Percentiles rank a stretch among this genome's conserved stretches.
These are phyloP conservation scores for Tetragonula clypearis DNA, from an alignment of 1,140 invertebrate species.

Conservation along the genomic window DNA sequence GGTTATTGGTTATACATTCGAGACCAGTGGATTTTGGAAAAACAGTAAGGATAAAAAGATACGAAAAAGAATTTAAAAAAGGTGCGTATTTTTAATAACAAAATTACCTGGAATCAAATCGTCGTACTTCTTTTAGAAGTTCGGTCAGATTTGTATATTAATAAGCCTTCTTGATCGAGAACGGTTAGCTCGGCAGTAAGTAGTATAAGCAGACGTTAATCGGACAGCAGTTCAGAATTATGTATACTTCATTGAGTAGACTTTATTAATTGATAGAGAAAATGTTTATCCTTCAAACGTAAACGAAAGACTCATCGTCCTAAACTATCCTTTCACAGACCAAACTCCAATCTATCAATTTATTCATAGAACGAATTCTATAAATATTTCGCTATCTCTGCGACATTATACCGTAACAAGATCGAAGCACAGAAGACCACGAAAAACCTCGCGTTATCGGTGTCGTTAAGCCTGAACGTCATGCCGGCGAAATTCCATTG, in stretches of 20 bases:
- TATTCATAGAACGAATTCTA: background rate
- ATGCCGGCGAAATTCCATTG: background rate
- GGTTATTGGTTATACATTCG: too few species aligned
- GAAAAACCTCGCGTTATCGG: background rate
- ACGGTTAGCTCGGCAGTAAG: background rate
- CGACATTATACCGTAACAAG: too few species aligned
- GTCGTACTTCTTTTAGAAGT: too few species aligned
- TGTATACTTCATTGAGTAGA: background rate
- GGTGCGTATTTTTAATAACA: too few species aligned
- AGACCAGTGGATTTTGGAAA: too few species aligned
- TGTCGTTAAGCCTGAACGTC: background rate
- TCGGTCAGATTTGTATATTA: too few species aligned
- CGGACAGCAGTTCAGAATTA: background rate
- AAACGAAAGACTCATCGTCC: background rate
- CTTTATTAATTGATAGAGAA: background rate
- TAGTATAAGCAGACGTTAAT: background rate
- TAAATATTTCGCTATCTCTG: background rate
- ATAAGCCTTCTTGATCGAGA: background rate
- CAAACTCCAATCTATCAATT: background rate
- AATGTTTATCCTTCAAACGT: too few species aligned
- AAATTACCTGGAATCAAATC: too few species aligned
- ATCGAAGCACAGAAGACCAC: background rate
- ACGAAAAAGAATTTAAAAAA: too few species aligned
- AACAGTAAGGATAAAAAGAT: too few species aligned
- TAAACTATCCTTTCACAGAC: background rate